These are phyloP conservation scores for Brachyhypopomus occidentalis DNA, from an alignment of 2,113 vertebrate genomes.

Conservation along the genomic window DNA sequence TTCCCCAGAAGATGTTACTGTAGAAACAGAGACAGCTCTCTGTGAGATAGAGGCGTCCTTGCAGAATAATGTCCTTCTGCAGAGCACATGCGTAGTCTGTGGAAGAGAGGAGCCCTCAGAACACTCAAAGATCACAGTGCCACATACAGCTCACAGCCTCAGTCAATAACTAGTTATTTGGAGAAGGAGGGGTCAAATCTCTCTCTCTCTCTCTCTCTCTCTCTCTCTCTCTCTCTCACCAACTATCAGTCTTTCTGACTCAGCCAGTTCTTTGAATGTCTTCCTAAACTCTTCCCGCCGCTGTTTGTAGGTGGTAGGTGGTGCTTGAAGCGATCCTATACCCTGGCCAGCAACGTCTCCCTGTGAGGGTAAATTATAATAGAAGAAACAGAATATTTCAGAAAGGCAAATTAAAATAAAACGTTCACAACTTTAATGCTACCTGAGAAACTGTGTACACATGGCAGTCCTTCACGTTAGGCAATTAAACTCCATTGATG, in stretches of 20 bases:
- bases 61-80: conserved; percentile 91
- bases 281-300: conserved; percentile 88
- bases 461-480: too few species aligned
- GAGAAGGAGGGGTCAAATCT: not conserved
- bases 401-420: not conserved
- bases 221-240: conserved; percentile 73
- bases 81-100: conserved; percentile 91
- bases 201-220: conserved; percentile 18
- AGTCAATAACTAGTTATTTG: too few species aligned
- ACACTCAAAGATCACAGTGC: not conserved
- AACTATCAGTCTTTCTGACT: conserved; percentile 84
- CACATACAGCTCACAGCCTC: too few species aligned
- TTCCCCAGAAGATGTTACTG: conserved; percentile 93
- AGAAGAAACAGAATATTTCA: not conserved
- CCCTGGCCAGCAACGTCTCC: conserved; percentile 56
- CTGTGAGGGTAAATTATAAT: conserved; percentile 50
- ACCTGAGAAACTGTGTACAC: too few species aligned
- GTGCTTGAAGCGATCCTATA: conserved; percentile 69
- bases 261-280: conserved; percentile 85
- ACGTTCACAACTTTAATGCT: not conserved
- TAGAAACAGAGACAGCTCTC: conserved; percentile 94
- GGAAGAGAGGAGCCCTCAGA: not conserved
- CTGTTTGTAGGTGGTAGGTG: conserved; percentile 85
- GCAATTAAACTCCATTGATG: too few species aligned
- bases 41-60: conserved; percentile 90